Base-by-base conservation (phyloP, 30 jellyfish, hydroid and myxozoan species). In the Aurelia sp. region DNA sequence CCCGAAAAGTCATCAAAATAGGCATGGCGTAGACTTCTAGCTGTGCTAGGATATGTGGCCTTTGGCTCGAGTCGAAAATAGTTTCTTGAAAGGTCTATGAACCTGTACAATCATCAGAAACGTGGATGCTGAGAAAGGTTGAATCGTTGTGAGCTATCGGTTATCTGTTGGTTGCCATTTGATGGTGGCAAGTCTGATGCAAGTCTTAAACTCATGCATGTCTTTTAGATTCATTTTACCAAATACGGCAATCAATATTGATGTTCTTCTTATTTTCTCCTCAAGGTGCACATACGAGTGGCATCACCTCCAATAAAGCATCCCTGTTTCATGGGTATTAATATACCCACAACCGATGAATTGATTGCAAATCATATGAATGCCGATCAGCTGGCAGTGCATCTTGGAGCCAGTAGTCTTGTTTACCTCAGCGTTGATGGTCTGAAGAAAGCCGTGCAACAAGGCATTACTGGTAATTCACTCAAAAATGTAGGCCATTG, bases 241-340 rank as follows among this genome's bases (percentile, higher is more conserved):
- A 4, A 17, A 4, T 15, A 62, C 35, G 31, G 3, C 24, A 8
- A 44, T 44, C 4, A 3, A 44, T 44, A 9, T 44, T 44, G 15
- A 5, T 44, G 55, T 44, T 8, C 55, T 67, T 27, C 44, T 31
- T 0, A 6, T n/a, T 74, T 31, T 18, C 13, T 18, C 20, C 20
- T 78, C 7, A 74, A 92, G 98, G 93, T 92, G 17, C 98, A 92
- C 67, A 74, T 92, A 8, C 80, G 98, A 10, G 79, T 92, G 47
- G 98, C 98, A 27, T 92, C 98, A 19, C 98, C 98, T 3, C 98
- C 98, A 47, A 80, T 92, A 67, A 92, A 92, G 65, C 91, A 85
- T 71, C 98, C 98, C 15, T 92, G 98, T 66, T 92, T 92, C 75
- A 92, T 92, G 98, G 98, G 98, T 9, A 87, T 92, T 52, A 92